Base-by-base conservation (phyloP, 2,113 vertebrate species). In the Austrofundulus limnaeus region DNA sequence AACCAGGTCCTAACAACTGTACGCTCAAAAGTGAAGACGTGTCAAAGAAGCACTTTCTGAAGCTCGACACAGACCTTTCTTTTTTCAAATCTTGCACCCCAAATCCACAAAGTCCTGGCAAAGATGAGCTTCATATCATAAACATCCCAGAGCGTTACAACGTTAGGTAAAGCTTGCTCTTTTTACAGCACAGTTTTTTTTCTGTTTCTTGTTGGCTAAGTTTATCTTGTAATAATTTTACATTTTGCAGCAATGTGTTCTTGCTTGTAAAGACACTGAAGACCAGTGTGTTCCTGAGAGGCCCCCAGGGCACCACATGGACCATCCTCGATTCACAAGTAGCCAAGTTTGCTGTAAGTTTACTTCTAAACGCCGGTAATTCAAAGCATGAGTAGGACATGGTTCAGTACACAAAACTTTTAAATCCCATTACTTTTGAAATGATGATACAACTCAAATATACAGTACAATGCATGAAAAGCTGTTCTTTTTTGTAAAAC, bases 301-400 rank as follows among this genome's bases (percentile, higher is more conserved):
- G 92, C 41, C 92, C 92, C 21, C 61, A 53, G 20, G 86, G 84
- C 21, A 92, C 88, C n/a, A 65, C 46, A 2, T 93, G 92, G 92
- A 88, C 34, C 14, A 8, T 92, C 37, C 2, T 72, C 21, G 72
- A 41, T 38, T 7, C 16, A 11, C 28, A 43, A 1, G 5, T 42
- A 23, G 34, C 55, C 3, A 8, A 34, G 5, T 57, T 89, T 61
- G 21, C 0, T 25, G 89, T 90, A 81, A 87, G 89, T 2, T 21
- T 20, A 17, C 53, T 53, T 6, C 20, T 17, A 51, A 14, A 45
- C 25, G 45, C 11, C 11, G 16, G 2, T 17, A 21, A 23, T 43
- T 20, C 39, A 45, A 37, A 34, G 5, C n/a, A 64, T 21, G 7
- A 24, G 41, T 41, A 25, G 19, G 21, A 11, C 8, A 59, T 16